Evolutionary conservation across 2,797 vertebrate genomes (phyloP).

Genomic region (Pseudotriccus pelzelni): DNA sequence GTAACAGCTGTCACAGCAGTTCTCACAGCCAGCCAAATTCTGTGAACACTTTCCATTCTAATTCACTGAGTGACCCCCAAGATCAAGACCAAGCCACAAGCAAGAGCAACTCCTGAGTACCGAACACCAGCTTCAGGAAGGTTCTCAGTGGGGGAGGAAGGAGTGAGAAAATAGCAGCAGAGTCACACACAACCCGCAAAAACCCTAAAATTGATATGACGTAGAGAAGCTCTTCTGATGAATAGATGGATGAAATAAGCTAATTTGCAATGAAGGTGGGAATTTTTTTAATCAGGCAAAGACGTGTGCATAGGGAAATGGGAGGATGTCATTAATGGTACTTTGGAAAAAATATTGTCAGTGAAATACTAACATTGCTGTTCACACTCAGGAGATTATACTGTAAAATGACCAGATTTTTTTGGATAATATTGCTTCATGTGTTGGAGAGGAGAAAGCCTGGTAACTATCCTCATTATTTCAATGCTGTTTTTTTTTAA

Average conservation of each 20-base stretch:
- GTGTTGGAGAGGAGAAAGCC: neutral
- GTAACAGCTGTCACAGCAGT: neutral
- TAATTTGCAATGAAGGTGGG: neutral
- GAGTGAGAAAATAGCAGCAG: neutral
- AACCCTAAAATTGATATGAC: neutral
- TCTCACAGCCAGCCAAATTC: neutral
- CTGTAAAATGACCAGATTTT: neutral
- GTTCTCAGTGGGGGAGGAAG: neutral
- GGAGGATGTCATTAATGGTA: neutral
- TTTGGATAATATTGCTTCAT: neutral
- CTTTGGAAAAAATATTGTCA: neutral
- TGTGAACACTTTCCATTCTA: neutral
- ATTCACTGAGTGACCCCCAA: neutral
- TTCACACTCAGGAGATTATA: neutral
- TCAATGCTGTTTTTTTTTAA: neutral
- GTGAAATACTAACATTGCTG: neutral
- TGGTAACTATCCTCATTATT: neutral
- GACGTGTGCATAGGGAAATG: fast-evolving
- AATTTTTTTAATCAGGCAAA: neutral
- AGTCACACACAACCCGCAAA: neutral
- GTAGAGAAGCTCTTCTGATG: neutral
- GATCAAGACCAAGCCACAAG: neutral
- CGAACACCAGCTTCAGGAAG: neutral
- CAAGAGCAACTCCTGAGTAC: neutral
- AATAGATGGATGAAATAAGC: neutral